Evolutionary conservation across 2,888 invertebrate species (phyloP).

Genomic region (Drosophila quinaria): DNA sequence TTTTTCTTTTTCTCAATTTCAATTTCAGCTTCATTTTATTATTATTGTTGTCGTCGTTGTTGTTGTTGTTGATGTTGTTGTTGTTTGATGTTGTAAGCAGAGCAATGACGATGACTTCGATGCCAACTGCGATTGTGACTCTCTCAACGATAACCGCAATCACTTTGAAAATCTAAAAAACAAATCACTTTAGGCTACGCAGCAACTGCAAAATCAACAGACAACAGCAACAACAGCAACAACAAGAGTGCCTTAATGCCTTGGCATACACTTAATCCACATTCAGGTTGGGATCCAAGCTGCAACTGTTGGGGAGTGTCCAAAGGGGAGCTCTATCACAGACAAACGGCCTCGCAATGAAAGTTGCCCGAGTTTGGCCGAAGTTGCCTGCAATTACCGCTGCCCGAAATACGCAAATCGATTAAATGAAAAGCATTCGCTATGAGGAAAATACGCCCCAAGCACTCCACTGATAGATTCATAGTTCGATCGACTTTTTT

Average conservation of each 20-base stretch:
- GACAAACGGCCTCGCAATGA: conserved; percentile 63
- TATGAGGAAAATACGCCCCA: conserved; percentile 1
- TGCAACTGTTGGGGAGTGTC: conserved; percentile 8
- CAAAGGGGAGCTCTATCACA: not conserved
- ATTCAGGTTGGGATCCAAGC: conserved; percentile 51
- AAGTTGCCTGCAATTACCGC: conserved; percentile 66
- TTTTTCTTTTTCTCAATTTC: conserved; percentile 53
- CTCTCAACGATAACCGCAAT: conserved; percentile 70
- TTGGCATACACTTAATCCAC: conserved; percentile 80
- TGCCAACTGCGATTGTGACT: conserved; percentile 46
- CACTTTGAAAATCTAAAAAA: conserved; percentile 78
- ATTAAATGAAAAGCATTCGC: conserved; percentile 62
- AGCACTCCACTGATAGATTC: not conserved
- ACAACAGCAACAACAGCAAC: conserved; percentile 25
- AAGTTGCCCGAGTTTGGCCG: conserved; percentile 60
- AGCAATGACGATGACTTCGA: conserved; percentile 54
- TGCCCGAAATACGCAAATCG: conserved; percentile 80
- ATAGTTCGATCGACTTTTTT: conserved; percentile 8
- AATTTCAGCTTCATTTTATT: conserved; percentile 43
- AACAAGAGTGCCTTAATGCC: conserved; percentile 60
- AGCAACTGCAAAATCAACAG: conserved; percentile 38
- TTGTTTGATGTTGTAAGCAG: conserved; percentile 46
- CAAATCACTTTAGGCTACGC: conserved; percentile 78
- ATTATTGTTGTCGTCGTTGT: conserved; percentile 32
- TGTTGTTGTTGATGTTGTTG: conserved; percentile 31